Evolutionary conservation across 2,113 vertebrate genomes (phyloP).

Genomic region (Polypterus bichir): DNA sequence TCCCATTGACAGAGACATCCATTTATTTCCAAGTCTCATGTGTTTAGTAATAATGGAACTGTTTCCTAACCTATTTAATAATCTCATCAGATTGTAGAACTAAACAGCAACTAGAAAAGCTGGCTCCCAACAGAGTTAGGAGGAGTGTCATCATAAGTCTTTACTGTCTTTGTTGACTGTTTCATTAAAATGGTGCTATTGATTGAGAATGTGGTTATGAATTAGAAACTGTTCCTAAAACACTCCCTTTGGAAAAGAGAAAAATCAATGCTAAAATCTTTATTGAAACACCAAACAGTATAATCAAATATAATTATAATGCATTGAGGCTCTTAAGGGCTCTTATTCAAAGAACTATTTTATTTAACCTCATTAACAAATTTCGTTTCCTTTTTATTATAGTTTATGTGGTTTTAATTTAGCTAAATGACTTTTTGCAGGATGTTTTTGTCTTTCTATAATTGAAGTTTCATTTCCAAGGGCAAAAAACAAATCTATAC

Average conservation of each 20-base stretch:
- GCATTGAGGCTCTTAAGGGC: slow-evolving; percentile 6
- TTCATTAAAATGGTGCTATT: not conserved
- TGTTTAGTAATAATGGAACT: not conserved
- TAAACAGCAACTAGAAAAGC: not conserved
- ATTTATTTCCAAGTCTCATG: no score
- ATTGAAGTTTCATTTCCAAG: no score
- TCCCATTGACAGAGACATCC: no score
- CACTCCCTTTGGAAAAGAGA: slow-evolving; percentile 6
- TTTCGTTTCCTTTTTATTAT: not conserved
- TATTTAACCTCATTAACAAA: not conserved
- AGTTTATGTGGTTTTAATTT: no score
- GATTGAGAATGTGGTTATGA: not conserved
- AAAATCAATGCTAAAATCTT: slow-evolving; percentile 6
- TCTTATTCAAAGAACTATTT: not conserved
- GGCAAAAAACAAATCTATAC: no score
- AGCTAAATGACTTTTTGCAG: no score
- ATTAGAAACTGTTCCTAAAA: slow-evolving; percentile 7
- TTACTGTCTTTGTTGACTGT: not conserved
- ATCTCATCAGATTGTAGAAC: not conserved
- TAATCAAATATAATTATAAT: slow-evolving; percentile 9
- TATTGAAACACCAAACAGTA: not conserved
- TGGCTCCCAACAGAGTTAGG: no score
- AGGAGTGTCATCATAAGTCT: no score
- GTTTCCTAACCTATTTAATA: not conserved
- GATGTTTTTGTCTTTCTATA: no score